Evolutionary conservation across 2,888 invertebrate species (phyloP).

Genomic region (Galerucella pusilla): DNA sequence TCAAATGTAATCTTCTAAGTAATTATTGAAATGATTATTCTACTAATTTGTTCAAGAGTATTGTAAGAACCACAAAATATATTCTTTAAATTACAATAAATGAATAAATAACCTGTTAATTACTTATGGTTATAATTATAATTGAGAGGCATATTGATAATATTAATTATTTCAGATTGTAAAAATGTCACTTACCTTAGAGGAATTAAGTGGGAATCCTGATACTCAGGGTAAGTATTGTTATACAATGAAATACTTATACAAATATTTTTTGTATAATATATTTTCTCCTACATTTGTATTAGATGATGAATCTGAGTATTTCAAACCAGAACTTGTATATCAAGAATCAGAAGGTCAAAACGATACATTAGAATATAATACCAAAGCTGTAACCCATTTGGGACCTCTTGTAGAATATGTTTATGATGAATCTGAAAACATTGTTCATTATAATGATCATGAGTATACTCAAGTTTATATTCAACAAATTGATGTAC

Average conservation of each 20-base stretch:
- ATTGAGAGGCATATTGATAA: too few species aligned
- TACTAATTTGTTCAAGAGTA: too few species aligned
- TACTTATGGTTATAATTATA: too few species aligned
- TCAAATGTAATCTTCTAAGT: too few species aligned
- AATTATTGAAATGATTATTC: too few species aligned
- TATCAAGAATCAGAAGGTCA: conserved; percentile 17
- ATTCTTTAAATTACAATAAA: too few species aligned
- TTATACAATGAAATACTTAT: not conserved
- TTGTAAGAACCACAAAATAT: too few species aligned
- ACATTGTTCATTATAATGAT: conserved; percentile 15
- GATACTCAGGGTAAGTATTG: not conserved
- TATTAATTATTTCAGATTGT: not conserved
- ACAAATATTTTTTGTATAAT: too few species aligned
- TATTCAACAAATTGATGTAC: not conserved
- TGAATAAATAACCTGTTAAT: too few species aligned
- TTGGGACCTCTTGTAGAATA: conserved; percentile 43
- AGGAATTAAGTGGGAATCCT: not conserved
- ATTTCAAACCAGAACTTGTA: conserved; percentile 17
- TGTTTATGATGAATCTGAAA: conserved; percentile 37
- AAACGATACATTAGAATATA: conserved; percentile 12
- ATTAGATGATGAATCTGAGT: conserved; percentile 14
- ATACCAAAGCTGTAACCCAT: conserved; percentile 32
- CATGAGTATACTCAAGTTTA: conserved; percentile 20
- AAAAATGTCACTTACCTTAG: not conserved
- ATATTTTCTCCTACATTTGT: not conserved